Evolutionary conservation across 2,888 invertebrate genomes (phyloP).

Genomic region (Dasypolia templi): DNA sequence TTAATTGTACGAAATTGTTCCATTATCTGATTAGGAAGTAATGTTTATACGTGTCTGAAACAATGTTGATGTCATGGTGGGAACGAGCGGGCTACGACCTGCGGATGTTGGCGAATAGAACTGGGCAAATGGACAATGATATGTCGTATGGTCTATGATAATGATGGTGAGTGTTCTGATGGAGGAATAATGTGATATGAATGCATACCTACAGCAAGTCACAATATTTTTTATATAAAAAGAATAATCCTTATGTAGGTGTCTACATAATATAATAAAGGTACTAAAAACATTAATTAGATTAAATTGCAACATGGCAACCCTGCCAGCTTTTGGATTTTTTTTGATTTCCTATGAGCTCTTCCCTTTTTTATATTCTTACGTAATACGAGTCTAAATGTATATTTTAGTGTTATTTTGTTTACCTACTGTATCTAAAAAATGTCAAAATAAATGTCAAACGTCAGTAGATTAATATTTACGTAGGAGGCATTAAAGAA

Average conservation of each 20-base stretch:
- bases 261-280: neutral
- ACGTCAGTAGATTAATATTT: neutral
- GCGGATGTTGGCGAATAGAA: slow-evolving; percentile 55
- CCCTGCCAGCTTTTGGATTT: neutral
- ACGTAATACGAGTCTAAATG: neutral
- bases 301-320: neutral
- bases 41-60: slow-evolving; percentile 76
- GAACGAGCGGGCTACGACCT: slow-evolving; percentile 70
- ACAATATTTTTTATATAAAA: neutral
- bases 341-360: neutral
- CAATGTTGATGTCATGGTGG: slow-evolving; percentile 73
- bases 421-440: neutral
- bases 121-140: slow-evolving; percentile 32
- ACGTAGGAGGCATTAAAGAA: neutral
- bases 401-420: neutral
- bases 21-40: slow-evolving; percentile 86
- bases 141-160: neutral
- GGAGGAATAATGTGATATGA: neutral
- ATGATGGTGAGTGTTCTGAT: neutral
- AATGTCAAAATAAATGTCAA: neutral
- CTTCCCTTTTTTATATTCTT: neutral
- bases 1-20: slow-evolving; percentile 63
- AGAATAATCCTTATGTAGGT: neutral
- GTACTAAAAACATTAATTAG: neutral
- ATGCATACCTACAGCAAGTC: neutral